Conservation (phyloP, 2,113 vertebrate species). For the Oryctolagus cuniculus region mOryCun1.1 NC_091435.1:133491001-133491500, state of each 20-base stretch:
- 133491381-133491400: not conserved
- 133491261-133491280: not conserved
- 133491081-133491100: too few species aligned
- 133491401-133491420: not conserved
- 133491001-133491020: too few species aligned
- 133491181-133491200: too few species aligned
- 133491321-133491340: not conserved
- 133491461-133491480: not conserved
- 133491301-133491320: not conserved
- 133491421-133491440: not conserved
- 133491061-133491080: too few species aligned
- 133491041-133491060: too few species aligned
- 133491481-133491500: conserved; percentile 6
- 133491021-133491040: too few species aligned
- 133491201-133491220: conserved; percentile 1
- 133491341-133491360: rapidly evolving
- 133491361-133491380: not conserved
- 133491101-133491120: too few species aligned
- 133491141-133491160: too few species aligned
- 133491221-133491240: not conserved
- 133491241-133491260: not conserved
- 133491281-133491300: not conserved
- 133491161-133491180: too few species aligned
- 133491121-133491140: too few species aligned
- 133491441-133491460: not conserved